Base-by-base conservation (phyloP, 1,140 invertebrate species). In the Diachasma alloeum region DNA sequence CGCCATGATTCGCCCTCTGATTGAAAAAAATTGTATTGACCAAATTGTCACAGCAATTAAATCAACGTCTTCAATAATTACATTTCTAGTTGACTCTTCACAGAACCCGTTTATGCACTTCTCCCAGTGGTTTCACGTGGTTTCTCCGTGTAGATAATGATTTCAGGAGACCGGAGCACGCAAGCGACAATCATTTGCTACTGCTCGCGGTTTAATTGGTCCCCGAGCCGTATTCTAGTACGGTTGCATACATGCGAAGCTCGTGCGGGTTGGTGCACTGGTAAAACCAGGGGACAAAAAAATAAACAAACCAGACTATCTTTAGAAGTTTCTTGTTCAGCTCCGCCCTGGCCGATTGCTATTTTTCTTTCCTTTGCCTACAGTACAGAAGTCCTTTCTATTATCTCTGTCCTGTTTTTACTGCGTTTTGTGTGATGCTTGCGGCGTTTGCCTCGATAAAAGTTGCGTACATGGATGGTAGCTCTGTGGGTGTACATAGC, bases 391-490 rank as follows among this genome's bases (percentile, higher is more conserved):
- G 59, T 26, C 59, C 59, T 31, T 15, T 63, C 24, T 26, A 31
- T 63, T 63, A 63, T 63, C 59, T 63, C 59, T 63, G 19, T 1
- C 24, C 11, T 4, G 8, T 63, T 63, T 63, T 63, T 15, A 26
- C 59, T 2, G 19, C 59, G 3, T 63, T 63, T 31, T 63, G 22
- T 63, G 10, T 31, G 59, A 63, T 11, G 22, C 59, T 63, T n/a
- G 59, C 19, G 59, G 59, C 59, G 59, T 63, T 63, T 63, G 24
- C 59, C 24, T 63, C 59, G 59, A 63, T 63, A 63, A 63, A 63
- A 63, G 22, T 63, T 63, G 59, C 59, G 59, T 63, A 63, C 24
- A 26, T 19, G 19, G 11, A 31, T 26, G 24, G 10, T 63, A 15
- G 22, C 9, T 56, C 48, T 56, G 48, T 56, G 48, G 48, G 26